Base-by-base conservation (phyloP, 2,113 vertebrate species). In the Nanger granti region DNA sequence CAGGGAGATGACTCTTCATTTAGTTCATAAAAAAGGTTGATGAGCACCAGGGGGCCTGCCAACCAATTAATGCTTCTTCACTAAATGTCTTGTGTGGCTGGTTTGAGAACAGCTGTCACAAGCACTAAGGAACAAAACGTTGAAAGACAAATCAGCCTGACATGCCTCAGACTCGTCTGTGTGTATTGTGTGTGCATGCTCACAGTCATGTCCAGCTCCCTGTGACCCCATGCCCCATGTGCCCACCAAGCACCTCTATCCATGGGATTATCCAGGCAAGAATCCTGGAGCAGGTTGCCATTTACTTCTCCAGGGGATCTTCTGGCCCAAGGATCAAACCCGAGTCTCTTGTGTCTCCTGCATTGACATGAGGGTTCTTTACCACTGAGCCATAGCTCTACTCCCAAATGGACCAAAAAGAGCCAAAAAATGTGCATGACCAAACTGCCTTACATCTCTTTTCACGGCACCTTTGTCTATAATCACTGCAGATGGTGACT, bases 371-470 rank as follows among this genome's bases (percentile, higher is more conserved):
- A 76, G 37, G 11, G 26, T 44, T 44, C 10, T 76, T 44, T 76
- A 26, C 37, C 37, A 44, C 22, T 76, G 73, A 76, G 73, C 11
- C 11, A 54, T 37, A 34, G 29, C 29, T 73, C 52, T 73, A 7
- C n/a, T 83, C 52, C 69, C 37, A 28, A 22, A 64, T 82, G 13
- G 6, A 60, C 24, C 49, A 73, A 11, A 64, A 92, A 29, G 88
- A 88, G 76, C 37, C 55, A 44, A 47, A 49, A 37, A 55, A 4
- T 0, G 2, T 1, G 9, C 0, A 0, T 47, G 57, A 44, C 64
- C 47, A 54, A 52, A 54, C 4, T 2, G 29, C 28, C 34, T 4
- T 3, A 29, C 1, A 41, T 54, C 22, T 4, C 1, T 18, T 52
- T 13, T 24, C 17, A 17, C 0, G 1, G 4, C n/a, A 34, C 34